Conservation (phyloP, 2,797 vertebrate genomes). For the Pangasius sanitwongsei region DNA sequence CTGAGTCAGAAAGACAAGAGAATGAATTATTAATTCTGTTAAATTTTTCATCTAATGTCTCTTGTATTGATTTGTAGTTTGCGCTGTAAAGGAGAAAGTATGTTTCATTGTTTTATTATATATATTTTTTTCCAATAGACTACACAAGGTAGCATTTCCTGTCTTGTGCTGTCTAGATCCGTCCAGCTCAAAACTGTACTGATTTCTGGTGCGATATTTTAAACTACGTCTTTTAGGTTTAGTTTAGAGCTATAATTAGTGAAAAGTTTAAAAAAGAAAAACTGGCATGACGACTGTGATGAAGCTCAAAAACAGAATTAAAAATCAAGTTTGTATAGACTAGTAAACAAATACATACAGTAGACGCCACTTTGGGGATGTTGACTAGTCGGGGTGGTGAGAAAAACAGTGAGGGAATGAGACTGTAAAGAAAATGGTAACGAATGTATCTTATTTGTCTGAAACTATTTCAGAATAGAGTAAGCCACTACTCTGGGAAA, state of each 20-base stretch:
- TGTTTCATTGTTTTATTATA: neutral
- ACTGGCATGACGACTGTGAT: neutral
- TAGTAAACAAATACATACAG: neutral
- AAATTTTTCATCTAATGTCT: constrained; percentile 1
- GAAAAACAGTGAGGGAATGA: neutral
- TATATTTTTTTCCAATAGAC: neutral
- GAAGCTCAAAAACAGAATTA: neutral
- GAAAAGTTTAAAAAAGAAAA: neutral
- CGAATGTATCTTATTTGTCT: too few species aligned
- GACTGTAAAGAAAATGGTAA: neutral
- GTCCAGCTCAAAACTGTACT: neutral
- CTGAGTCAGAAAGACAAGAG: neutral
- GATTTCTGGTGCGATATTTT: neutral
- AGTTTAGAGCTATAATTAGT: neutral
- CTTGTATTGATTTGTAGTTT: constrained; percentile 16
- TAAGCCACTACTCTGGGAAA: too few species aligned
- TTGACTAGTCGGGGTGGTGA: neutral
- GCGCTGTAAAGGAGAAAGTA: neutral
- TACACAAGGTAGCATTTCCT: neutral
- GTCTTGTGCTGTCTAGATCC: too few species aligned
- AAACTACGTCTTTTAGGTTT: too few species aligned
- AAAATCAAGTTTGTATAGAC: neutral
- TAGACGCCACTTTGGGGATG: neutral
- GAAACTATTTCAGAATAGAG: too few species aligned
- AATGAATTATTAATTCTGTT: constrained; percentile 1